These are phyloP conservation scores for Vulpes vulpes DNA, from an alignment of 2,113 vertebrate genomes.

Conservation along the genomic window DNA sequence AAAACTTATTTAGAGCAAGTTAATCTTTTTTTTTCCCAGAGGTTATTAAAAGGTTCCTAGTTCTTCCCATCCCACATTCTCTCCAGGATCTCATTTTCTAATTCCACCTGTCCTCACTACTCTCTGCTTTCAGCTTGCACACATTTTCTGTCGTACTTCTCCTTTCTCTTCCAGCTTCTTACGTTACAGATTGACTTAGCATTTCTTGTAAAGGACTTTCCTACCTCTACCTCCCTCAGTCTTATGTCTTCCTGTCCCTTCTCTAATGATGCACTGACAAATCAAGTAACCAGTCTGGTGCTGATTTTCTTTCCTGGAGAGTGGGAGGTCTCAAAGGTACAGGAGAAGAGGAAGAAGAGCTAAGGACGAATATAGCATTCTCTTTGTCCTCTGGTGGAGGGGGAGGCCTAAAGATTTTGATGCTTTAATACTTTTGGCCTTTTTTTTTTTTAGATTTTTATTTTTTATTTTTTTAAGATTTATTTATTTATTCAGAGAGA, in stretches of 20 bases:
- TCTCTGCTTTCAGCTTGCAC: background rate
- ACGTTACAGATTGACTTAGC: background rate
- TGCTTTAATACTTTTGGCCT: background rate
- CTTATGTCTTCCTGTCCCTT: background rate
- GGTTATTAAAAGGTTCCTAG: background rate
- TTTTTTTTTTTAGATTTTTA: no score
- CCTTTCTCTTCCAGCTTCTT: conserved; percentile 15
- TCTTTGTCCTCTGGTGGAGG: background rate
- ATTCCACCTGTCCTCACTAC: background rate
- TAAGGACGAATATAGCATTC: background rate
- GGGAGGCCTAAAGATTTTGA: background rate
- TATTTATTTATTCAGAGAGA: no score
- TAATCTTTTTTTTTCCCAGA: background rate
- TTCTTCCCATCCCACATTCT: background rate
- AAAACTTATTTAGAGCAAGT: background rate
- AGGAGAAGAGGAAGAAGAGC: background rate
- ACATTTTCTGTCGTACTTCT: background rate
- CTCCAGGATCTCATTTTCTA: background rate
- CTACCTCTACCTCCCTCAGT: background rate
- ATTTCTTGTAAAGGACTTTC: background rate
- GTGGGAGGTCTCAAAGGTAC: accelerated
- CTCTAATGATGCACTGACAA: background rate
- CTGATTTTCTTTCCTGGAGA: background rate
- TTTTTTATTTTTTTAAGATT: no score
- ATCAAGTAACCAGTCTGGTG: background rate